phyloP scores from a whole-genome alignment of 1,140 invertebrate species.

The Procambarus virginalis region DNA sequence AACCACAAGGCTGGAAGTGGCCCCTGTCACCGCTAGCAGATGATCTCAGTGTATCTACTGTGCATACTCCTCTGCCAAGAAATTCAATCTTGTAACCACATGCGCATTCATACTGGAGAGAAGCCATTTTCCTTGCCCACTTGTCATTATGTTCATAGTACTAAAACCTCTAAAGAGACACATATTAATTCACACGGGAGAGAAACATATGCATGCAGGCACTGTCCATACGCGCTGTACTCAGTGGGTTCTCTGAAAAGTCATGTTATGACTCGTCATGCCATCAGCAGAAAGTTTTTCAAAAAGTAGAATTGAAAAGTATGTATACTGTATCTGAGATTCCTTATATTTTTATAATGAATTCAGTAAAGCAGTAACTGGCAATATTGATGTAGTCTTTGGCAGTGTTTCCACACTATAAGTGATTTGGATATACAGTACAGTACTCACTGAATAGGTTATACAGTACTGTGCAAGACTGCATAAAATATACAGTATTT shows the following conservation, averaged over 20 bases:
- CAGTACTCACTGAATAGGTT: too few relatives aligned
- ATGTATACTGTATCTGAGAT: not conserved
- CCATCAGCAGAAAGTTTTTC: not conserved
- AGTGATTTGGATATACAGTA: too few relatives aligned
- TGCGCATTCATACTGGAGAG: conserved; percentile 38
- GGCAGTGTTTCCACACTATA: too few relatives aligned
- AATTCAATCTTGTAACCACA: conserved; percentile 38
- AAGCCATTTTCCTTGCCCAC: conserved; percentile 22
- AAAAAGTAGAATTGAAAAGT: not conserved
- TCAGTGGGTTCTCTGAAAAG: conserved; percentile 24
- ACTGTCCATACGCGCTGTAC: conserved; percentile 28
- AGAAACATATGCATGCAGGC: conserved; percentile 22
- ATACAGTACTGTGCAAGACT: too few relatives aligned
- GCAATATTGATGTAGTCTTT: too few relatives aligned
- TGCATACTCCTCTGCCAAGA: conserved; percentile 23
- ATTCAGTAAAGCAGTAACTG: not conserved
- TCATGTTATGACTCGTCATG: conserved; percentile 13
- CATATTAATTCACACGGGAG: conserved; percentile 25
- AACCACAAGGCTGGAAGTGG: not conserved
- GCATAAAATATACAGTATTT: too few relatives aligned
- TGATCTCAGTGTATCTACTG: conserved; percentile 26
- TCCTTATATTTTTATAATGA: not conserved
- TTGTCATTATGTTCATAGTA: conserved; percentile 8
- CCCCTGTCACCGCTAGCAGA: not conserved
- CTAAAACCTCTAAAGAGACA: conserved; percentile 25